These are phyloP conservation scores for Gandaritis pyraliata DNA, from an alignment of 2,888 invertebrate species.

Conservation along the genomic window DNA sequence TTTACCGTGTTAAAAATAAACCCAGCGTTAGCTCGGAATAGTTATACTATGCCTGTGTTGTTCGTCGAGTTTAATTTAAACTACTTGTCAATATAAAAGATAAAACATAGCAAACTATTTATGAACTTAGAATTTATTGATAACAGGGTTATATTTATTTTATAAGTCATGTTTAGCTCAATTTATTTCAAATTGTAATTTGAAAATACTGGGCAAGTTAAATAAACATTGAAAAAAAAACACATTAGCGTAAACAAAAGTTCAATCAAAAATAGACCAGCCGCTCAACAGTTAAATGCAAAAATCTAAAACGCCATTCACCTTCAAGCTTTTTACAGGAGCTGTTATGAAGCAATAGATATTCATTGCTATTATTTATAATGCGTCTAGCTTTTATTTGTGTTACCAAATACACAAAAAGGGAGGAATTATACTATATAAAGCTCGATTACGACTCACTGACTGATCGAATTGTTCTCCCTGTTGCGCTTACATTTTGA, in stretches of 20 bases:
- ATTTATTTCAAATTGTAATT: background rate
- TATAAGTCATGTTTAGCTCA: too few relatives aligned
- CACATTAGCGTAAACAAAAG: conserved; percentile 36
- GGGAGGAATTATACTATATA: background rate
- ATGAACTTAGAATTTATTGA: too few relatives aligned
- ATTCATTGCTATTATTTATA: conserved; percentile 15
- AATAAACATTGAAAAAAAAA: conserved; percentile 42
- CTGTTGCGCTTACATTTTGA: too few relatives aligned
- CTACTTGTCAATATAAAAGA: too few relatives aligned
- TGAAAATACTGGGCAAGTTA: conserved; percentile 15
- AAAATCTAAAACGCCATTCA: conserved; percentile 62
- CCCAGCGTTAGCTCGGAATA: too few relatives aligned
- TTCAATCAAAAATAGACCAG: conserved; percentile 45
- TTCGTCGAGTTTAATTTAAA: too few relatives aligned
- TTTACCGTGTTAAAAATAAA: too few relatives aligned
- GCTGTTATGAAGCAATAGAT: conserved; percentile 32
- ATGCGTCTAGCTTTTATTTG: conserved; percentile 16
- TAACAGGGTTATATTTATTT: too few relatives aligned
- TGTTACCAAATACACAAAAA: conserved; percentile 14
- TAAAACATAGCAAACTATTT: too few relatives aligned
- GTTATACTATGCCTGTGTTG: too few relatives aligned
- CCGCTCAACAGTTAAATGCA: conserved; percentile 52
- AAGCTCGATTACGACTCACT: too few relatives aligned
- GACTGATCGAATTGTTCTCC: too few relatives aligned
- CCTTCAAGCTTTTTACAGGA: conserved; percentile 63